These are phyloP conservation scores for Heteromurus nitidus DNA, from an alignment of 2,888 invertebrate species.

Conservation along the genomic window DNA sequence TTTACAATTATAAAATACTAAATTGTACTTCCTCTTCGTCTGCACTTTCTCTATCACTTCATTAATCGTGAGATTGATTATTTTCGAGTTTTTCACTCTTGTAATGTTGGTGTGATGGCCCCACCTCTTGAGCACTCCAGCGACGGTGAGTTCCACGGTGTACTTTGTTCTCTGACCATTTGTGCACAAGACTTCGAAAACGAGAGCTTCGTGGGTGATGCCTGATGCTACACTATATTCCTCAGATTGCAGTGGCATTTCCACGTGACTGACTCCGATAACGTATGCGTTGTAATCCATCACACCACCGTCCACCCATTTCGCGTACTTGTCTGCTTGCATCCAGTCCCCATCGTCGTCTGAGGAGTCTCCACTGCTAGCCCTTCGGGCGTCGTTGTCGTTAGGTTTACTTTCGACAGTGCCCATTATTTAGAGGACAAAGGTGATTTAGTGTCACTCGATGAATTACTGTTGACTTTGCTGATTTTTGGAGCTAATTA, in stretches of 20 bases:
- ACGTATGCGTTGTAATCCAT: conserved; percentile 58
- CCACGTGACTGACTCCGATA: conserved; percentile 54
- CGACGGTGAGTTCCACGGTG: conserved; percentile 57
- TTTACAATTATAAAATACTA: conserved; percentile 60
- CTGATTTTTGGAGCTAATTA: too few species aligned
- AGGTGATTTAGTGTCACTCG: too few species aligned
- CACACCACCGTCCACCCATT: conserved; percentile 49
- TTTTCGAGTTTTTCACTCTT: conserved; percentile 52
- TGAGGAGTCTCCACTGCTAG: conserved; percentile 43
- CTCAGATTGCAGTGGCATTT: conserved; percentile 60
- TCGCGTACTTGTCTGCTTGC: conserved; percentile 60
- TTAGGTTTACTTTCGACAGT: too few species aligned
- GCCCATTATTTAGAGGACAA: too few species aligned
- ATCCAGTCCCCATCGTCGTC: conserved; percentile 62
- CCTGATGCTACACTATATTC: conserved; percentile 32
- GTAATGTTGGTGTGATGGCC: conserved; percentile 59
- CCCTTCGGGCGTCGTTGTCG: conserved; percentile 17
- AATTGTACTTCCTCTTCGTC: conserved; percentile 47
- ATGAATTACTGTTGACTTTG: too few species aligned
- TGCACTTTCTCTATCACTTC: conserved; percentile 54
- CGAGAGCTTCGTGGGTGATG: conserved; percentile 60
- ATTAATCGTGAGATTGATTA: conserved; percentile 42
- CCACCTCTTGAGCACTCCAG: conserved; percentile 62
- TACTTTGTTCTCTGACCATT: conserved; percentile 54
- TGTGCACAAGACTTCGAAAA: conserved; percentile 55